Evolutionary conservation across 1,140 invertebrate genomes (phyloP), one percentile per base, ranked within the genome.

Genomic region (Pseudoatta argentina): DNA sequence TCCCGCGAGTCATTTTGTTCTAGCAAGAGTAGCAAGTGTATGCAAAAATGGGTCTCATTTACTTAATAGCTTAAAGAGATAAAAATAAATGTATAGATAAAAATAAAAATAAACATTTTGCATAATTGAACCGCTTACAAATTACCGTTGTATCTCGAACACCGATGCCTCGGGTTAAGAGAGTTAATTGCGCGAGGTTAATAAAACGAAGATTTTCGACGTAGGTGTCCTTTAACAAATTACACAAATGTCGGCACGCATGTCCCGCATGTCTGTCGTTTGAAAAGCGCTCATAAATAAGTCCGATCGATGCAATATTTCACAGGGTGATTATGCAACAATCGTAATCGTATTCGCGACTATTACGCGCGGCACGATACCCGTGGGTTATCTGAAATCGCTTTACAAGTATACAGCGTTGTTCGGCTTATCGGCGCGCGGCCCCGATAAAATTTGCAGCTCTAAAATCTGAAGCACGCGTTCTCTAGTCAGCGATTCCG

Each of bases 331-430:
- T 83, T 83, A 83, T 61, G 79, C 30, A 83, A 83, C 79, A 75
- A 83, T 83, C 57, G 69, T 39, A 61, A 57, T 75, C 79, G 55
- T 75, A 75, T 75, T 75, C 69, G 48, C 79, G 69, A 61, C 79
- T 44, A 82, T 73, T 82, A 16, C 61, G 78, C 30, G 39, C 67
- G 79, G 51, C 64, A 39, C 64, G 64, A 81, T 81, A 81, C 34
- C 21, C 69, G 39, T 69, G 55, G 30, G 69, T 83, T 83, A 83
- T 83, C 79, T 83, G 39, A 75, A 83, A 83, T 83, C 79, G 69
- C 69, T 83, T 83, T 83, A 75, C 69, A 83, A 73, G 69, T 61
- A 83, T 83, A 75, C 57, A 75, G 55, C 79, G 79, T 75, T 55
- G 69, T 83, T 61, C n/a, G 69, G 69, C 69, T 83, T 83, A 83